Base-by-base conservation (phyloP, 2,797 vertebrate genomes). In the Capromys pilorides region DNA sequence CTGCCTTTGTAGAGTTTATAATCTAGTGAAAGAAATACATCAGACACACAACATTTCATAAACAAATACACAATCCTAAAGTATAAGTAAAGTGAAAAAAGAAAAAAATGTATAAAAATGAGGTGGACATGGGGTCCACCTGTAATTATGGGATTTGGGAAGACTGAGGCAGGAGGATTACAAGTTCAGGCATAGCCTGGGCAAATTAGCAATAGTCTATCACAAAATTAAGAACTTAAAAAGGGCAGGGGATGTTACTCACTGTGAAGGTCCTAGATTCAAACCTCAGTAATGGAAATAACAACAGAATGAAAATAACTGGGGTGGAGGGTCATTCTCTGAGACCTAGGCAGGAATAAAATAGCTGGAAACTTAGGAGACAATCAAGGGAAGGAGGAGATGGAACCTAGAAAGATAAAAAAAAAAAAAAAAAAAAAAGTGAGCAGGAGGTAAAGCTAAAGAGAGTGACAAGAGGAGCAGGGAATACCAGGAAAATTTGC, bases 21-120 rank as follows among this genome's bases (percentile, higher is more conserved):
- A 81, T 71, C 49, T 90, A 88, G 24, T 78, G 24, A 93, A 61
- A 13, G 19, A 95, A 89, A 88, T 36, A 84, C 16, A 93, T 16
- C 62, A 59, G 79, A 69, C 16, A 80, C 2, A 84, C 61, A 67
- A 86, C 87, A 69, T 36, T 54, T 67, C 64, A 77, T 54, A 90
- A 90, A 73, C 5, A 94, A 94, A 90, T 54, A 94, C 62, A 64
- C 9, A 86, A 84, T 88, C 39, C 91, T 59, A 66, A 94, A 96
- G 45, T 78, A 13, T 64, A 86, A 41, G 11, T 54, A 11, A 19
- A 79, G 84, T 45, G 36, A 59, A 91, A 41, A 91, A 18, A 77
- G 54, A 86, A 73, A 11, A 92, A 5, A 79, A 64, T 92, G 67
- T 66, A 87, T 93, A 54, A 81, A 82, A 77, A 77, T 77, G 49